phyloP scores from a whole-genome alignment of 2,888 invertebrate genomes.

The Mellilla xanthometata region DNA sequence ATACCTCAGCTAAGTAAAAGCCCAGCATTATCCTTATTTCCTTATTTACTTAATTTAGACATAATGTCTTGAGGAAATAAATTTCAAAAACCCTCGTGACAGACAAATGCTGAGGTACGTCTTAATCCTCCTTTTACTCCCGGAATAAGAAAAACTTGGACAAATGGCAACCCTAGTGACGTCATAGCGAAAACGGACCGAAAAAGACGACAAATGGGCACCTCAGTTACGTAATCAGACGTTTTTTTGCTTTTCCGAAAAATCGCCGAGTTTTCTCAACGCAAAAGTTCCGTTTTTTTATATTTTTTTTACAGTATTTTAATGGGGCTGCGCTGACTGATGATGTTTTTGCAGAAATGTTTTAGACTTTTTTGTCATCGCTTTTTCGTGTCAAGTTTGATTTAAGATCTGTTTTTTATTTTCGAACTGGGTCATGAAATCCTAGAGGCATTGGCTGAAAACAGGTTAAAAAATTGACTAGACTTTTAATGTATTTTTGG shows the following conservation, averaged over 20 bases:
- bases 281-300: constrained; percentile 2
- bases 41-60: background rate
- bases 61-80: background rate
- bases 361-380: background rate
- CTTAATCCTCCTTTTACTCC: constrained; percentile 3
- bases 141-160: constrained; percentile 10
- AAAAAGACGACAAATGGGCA: constrained; percentile 10
- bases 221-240: constrained; percentile 16
- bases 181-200: constrained; percentile 13
- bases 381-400: constrained; percentile 6
- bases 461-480: too few species aligned
- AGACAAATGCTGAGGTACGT: constrained; percentile 6
- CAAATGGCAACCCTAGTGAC: constrained; percentile 18
- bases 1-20: too few species aligned
- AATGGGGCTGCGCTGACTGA: constrained; percentile 13
- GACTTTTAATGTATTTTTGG: too few species aligned
- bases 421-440: background rate
- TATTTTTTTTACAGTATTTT: constrained; percentile 6
- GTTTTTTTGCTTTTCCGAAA: constrained; percentile 9
- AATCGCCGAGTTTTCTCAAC: constrained; percentile 3
- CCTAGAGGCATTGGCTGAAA: too few species aligned
- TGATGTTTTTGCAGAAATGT: constrained; percentile 10
- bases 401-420: constrained; percentile 11
- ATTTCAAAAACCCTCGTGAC: constrained; percentile 8
- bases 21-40: too few species aligned